Percentiles rank a stretch among this genome's conserved stretches.
These are phyloP conservation scores for Scaeva pyrastri DNA, from an alignment of 2,888 invertebrate genomes.

Conservation along the genomic window DNA sequence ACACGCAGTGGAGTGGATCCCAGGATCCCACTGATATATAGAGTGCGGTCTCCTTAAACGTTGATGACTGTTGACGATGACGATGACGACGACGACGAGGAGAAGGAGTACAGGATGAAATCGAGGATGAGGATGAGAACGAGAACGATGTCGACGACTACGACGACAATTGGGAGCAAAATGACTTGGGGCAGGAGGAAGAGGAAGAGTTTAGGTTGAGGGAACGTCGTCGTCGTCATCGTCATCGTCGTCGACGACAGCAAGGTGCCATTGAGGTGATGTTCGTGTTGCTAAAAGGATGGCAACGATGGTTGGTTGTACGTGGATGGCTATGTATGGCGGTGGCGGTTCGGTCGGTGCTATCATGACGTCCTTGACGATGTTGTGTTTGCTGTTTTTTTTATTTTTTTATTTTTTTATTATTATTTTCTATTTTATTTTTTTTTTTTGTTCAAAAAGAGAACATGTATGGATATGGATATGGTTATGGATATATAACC, in stretches of 20 bases:
- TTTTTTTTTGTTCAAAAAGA: conserved; percentile 11
- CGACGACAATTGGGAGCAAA: not conserved
- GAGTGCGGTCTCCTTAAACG: conserved; percentile 71
- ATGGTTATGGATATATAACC: conserved; percentile 9
- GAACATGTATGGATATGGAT: conserved; percentile 15
- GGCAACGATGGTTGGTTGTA: conserved; percentile 44
- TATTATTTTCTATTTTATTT: conserved; percentile 27
- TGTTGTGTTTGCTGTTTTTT: conserved; percentile 45
- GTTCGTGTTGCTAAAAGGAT: conserved; percentile 37
- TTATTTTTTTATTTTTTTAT: conserved; percentile 30
- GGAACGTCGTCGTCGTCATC: too few relatives aligned
- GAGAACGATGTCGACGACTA: not conserved
- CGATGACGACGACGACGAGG: conserved; percentile 1
- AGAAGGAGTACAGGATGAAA: not conserved
- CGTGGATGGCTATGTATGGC: conserved; percentile 19
- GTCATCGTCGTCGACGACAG: conserved; percentile 48
- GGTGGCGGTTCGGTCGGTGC: conserved; percentile 2
- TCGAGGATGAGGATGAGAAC: conserved; percentile 1
- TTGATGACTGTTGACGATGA: conserved; percentile 67
- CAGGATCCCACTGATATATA: conserved; percentile 58
- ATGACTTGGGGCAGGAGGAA: not conserved
- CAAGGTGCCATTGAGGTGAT: conserved; percentile 64
- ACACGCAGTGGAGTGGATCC: conserved; percentile 46
- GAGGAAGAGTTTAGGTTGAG: conserved; percentile 12
- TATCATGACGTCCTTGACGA: conserved; percentile 73